A percentile compares a stretch with the other conserved stretches of the same genome.
Conservation (phyloP, 2,797 vertebrate genomes). For the Typhlichthys subterraneus region DNA sequence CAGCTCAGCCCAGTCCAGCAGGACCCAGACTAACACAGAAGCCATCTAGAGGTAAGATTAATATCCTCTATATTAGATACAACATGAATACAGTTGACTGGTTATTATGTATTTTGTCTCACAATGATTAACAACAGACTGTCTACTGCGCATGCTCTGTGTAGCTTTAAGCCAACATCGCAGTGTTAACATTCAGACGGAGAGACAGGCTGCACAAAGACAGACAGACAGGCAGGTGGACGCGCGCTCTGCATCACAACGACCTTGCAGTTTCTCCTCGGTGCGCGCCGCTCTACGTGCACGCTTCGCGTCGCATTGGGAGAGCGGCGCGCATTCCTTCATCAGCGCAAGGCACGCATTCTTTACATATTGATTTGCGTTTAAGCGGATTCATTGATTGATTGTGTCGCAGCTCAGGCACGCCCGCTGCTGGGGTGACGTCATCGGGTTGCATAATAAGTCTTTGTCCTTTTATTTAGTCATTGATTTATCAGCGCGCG, state of each 20-base stretch:
- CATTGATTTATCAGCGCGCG: background rate
- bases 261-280: slow-evolving; percentile 44
- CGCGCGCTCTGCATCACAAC: slow-evolving; percentile 7
- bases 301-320: background rate
- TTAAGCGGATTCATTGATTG: no score
- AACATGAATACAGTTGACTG: no score
- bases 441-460: slow-evolving; percentile 39
- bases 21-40: background rate
- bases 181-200: no score
- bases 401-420: background rate
- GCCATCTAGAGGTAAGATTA: background rate
- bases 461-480: slow-evolving; percentile 11
- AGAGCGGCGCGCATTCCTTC: background rate
- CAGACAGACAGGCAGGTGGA: background rate
- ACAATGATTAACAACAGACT: no score
- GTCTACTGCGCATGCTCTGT: no score
- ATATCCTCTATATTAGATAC: no score
- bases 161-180: no score
- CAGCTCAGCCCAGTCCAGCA: background rate
- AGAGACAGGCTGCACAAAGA: no score
- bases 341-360: background rate
- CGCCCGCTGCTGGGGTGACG: slow-evolving; percentile 32
- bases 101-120: no score
- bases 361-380: background rate
- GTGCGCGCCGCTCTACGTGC: no score